These are phyloP conservation scores for Alloscopus bannaensis DNA, from an alignment of 2,888 invertebrate species.

Conservation along the genomic window DNA sequence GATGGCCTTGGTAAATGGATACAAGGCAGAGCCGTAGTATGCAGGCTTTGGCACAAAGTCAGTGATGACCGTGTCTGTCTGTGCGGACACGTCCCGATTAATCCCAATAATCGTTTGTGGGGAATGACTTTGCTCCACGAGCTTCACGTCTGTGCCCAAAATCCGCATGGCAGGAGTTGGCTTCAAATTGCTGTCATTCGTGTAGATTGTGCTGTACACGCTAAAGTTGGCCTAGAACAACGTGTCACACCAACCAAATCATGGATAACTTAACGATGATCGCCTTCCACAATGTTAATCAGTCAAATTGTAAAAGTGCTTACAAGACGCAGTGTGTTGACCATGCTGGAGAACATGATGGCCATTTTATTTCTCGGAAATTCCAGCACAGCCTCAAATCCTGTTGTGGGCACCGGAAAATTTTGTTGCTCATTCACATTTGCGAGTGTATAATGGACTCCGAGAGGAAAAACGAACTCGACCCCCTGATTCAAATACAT, in stretches of 20 bases:
- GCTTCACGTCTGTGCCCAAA: constrained; percentile 63
- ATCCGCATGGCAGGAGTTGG: constrained; percentile 58
- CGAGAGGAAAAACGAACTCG: constrained; percentile 68
- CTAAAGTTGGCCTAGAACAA: constrained; percentile 62
- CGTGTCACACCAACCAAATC: neutral
- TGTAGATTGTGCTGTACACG: constrained; percentile 63
- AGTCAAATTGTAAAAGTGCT: neutral
- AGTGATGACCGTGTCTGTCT: constrained; percentile 58
- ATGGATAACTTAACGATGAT: neutral
- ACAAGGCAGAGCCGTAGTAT: constrained; percentile 59
- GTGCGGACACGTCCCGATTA: constrained; percentile 52
- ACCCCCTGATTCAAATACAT: constrained; percentile 67
- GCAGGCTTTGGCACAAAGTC: constrained; percentile 64
- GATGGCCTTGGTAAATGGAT: constrained; percentile 65
- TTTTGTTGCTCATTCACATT: constrained; percentile 66
- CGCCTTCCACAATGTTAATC: neutral
- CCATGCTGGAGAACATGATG: constrained; percentile 69
- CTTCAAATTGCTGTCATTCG: constrained; percentile 41
- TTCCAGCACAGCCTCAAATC: constrained; percentile 67
- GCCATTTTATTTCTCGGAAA: constrained; percentile 68
- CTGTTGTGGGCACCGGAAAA: constrained; percentile 61
- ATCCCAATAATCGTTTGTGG: constrained; percentile 43
- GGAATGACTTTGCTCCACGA: constrained; percentile 22
- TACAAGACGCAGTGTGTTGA: constrained; percentile 62
- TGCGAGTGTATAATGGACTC: constrained; percentile 67